Conservation (phyloP, 2,888 invertebrate species). For the Sinodicranocentrus sp. region DNA sequence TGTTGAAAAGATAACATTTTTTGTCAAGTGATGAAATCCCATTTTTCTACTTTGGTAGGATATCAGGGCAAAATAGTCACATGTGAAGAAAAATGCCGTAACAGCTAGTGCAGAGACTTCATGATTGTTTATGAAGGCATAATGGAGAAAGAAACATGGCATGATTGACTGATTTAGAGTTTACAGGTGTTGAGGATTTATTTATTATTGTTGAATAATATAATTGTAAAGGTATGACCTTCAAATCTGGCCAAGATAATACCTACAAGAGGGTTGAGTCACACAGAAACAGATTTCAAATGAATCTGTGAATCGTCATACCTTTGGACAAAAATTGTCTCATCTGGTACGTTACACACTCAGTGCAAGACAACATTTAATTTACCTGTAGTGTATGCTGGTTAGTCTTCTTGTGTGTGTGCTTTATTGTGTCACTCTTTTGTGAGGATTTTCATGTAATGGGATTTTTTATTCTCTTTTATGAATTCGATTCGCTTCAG, state of each 20-base stretch:
- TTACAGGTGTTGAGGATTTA: slow-evolving; percentile 23
- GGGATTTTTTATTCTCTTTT: slow-evolving; percentile 44
- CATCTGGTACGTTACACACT: too few species aligned
- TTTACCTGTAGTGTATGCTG: too few species aligned
- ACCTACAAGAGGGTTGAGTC: neutral
- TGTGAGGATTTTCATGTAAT: slow-evolving; percentile 59
- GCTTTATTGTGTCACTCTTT: slow-evolving; percentile 53
- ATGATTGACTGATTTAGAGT: slow-evolving; percentile 20
- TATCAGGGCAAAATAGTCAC: neutral
- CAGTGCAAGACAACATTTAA: too few species aligned
- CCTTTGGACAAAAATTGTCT: too few species aligned
- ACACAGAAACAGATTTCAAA: too few species aligned
- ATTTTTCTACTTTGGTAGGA: neutral
- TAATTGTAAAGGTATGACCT: neutral
- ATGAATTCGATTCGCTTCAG: slow-evolving; percentile 62
- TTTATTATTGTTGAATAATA: slow-evolving; percentile 3
- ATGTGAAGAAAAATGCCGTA: neutral
- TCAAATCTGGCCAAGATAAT: neutral
- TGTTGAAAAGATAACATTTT: neutral
- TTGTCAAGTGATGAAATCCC: slow-evolving; percentile 44
- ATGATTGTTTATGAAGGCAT: neutral
- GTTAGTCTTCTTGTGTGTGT: slow-evolving; percentile 28
- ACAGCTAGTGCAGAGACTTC: neutral
- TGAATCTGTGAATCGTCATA: too few species aligned
- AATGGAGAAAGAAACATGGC: neutral